These are phyloP conservation scores for Aphidius ervi DNA, from an alignment of 1,140 invertebrate genomes.

Conservation along the genomic window DNA sequence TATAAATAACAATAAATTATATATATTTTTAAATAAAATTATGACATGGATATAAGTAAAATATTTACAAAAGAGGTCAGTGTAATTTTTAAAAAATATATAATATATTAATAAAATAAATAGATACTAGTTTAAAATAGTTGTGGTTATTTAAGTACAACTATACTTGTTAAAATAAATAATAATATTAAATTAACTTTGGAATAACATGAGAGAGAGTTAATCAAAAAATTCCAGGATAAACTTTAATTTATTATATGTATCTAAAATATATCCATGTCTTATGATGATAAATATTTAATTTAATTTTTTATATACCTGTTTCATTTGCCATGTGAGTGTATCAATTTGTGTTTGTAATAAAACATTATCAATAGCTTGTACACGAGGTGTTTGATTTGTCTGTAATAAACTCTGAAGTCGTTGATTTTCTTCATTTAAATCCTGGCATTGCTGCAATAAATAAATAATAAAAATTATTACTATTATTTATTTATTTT, in stretches of 20 bases:
- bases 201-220: neutral
- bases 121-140: too few relatives aligned
- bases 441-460: constrained; percentile 53
- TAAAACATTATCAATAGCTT: constrained; percentile 61
- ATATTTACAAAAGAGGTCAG: neutral
- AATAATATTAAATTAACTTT: too few relatives aligned
- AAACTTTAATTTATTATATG: too few relatives aligned
- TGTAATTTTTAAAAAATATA: too few relatives aligned
- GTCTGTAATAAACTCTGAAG: constrained; percentile 43
- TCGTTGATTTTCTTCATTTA: constrained; percentile 54
- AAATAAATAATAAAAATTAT: constrained; percentile 9
- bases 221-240: neutral
- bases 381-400: constrained; percentile 34
- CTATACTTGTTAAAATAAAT: too few relatives aligned
- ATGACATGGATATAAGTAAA: neutral
- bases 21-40: neutral
- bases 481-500: neutral
- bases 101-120: too few relatives aligned
- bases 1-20: too few relatives aligned
- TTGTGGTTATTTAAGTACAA: neutral
- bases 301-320: constrained; percentile 54
- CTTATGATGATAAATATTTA: too few relatives aligned
- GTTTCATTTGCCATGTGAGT: constrained; percentile 75
- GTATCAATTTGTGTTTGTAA: constrained; percentile 73
- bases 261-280: too few relatives aligned